These are phyloP conservation scores for Nomada flava DNA, from an alignment of 2,888 invertebrate species.

Conservation along the genomic window DNA sequence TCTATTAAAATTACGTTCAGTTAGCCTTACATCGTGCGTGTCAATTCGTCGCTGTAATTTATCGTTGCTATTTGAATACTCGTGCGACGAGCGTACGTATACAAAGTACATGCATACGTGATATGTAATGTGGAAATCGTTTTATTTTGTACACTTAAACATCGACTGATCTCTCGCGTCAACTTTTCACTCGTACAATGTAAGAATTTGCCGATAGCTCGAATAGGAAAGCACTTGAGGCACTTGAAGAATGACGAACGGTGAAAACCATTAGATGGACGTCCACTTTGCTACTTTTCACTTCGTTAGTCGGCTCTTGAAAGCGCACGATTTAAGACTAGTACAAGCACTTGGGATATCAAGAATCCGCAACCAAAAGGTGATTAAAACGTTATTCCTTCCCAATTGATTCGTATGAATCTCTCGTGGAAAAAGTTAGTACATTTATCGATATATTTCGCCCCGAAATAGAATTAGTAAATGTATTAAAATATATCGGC, in stretches of 20 bases:
- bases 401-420: neutral
- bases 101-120: neutral
- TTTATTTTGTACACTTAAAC: neutral
- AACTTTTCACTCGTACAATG: no score
- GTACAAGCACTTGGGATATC: neutral
- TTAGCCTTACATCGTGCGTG: conserved; percentile 51
- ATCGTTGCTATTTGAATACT: conserved; percentile 46
- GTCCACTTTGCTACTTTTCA: neutral
- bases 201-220: neutral
- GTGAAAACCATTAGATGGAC: neutral
- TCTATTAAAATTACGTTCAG: conserved; percentile 62
- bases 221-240: conserved; percentile 4
- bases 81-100: neutral
- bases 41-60: conserved; percentile 61
- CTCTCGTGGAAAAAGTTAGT: neutral
- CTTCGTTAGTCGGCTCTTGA: neutral
- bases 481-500: no score
- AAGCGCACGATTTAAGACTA: neutral
- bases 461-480: no score
- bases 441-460: neutral
- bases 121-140: conserved; percentile 2
- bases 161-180: neutral
- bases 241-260: conserved; percentile 10
- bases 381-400: neutral
- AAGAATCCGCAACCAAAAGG: neutral